A percentile compares a stretch with the other conserved stretches of the same genome.
phyloP scores from a whole-genome alignment of 64 coral and sea anemone species.

The Stichodactyla helianthus region DNA sequence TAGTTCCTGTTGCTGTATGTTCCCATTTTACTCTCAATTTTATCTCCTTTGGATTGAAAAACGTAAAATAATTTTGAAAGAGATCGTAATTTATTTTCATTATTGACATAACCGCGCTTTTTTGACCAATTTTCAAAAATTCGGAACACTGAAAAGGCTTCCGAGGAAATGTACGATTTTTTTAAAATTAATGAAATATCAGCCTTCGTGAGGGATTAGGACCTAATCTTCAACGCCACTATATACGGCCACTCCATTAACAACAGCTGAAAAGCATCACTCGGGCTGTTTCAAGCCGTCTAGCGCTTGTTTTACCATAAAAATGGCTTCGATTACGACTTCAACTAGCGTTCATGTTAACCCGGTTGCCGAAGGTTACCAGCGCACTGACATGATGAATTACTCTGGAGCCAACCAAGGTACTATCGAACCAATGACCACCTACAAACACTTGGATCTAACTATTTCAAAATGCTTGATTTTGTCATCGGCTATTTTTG shows the following conservation, averaged over 20 bases:
- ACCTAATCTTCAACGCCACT: neutral
- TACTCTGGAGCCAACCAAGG: neutral
- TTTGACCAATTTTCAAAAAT: neutral
- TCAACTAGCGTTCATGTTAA: constrained; percentile 6
- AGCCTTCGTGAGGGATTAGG: neutral
- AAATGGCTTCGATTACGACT: neutral
- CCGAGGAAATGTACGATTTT: neutral
- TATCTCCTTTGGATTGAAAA: neutral
- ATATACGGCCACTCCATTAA: neutral
- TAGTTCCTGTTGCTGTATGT: neutral
- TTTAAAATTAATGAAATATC: neutral
- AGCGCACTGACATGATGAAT: neutral
- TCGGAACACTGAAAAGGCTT: neutral
- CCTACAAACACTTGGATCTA: too few relatives aligned
- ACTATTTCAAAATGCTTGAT: too few relatives aligned
- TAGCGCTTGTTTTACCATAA: neutral
- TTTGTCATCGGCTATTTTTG: too few relatives aligned
- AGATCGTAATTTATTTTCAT: too few relatives aligned
- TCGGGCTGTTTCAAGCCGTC: neutral
- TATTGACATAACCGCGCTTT: too few relatives aligned
- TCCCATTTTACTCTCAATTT: neutral
- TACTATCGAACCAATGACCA: neutral
- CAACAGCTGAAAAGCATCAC: neutral
- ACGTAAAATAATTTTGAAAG: neutral
- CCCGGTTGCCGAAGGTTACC: neutral